Conservation (phyloP, 1,140 invertebrate species). For the Drosophila nebulosa region DNA sequence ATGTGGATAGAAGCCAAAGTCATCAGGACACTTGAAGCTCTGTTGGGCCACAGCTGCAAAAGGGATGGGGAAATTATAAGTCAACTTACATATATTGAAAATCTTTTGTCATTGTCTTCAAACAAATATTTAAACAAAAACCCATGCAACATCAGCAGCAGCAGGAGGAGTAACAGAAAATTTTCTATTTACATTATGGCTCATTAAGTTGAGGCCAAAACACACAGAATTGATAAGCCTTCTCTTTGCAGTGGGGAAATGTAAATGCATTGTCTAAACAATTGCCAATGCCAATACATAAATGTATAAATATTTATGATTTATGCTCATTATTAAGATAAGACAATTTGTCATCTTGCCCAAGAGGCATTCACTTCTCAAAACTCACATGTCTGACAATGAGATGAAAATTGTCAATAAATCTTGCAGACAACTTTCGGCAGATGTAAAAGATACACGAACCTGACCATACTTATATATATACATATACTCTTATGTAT, state of each 20-base stretch:
- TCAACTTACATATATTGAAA: background rate
- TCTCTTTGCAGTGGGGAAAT: too few relatives aligned
- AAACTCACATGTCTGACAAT: slow-evolving; percentile 55
- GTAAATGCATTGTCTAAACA: slow-evolving; percentile 24
- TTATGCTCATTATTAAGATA: slow-evolving; percentile 33
- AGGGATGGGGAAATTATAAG: background rate
- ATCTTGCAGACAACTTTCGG: slow-evolving; percentile 71
- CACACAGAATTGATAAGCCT: slow-evolving; percentile 10
- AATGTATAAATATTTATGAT: background rate
- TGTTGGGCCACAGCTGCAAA: slow-evolving; percentile 87
- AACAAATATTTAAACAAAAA: background rate
- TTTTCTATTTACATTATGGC: background rate
- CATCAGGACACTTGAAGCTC: slow-evolving; percentile 95
- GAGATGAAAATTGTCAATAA: slow-evolving; percentile 69
- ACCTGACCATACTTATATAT: background rate
- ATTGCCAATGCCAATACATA: slow-evolving; percentile 10
- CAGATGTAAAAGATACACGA: slow-evolving; percentile 41
- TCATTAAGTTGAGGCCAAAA: background rate
- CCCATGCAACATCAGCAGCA: background rate
- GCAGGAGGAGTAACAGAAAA: background rate
- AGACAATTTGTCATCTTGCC: slow-evolving; percentile 62
- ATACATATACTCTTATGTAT: slow-evolving; percentile 14
- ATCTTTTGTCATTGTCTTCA: background rate
- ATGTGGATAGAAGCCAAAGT: slow-evolving; percentile 96
- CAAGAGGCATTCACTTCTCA: slow-evolving; percentile 74